phyloP scores from a whole-genome alignment of 1,140 invertebrate genomes.

The Heliconius hermathena region DNA sequence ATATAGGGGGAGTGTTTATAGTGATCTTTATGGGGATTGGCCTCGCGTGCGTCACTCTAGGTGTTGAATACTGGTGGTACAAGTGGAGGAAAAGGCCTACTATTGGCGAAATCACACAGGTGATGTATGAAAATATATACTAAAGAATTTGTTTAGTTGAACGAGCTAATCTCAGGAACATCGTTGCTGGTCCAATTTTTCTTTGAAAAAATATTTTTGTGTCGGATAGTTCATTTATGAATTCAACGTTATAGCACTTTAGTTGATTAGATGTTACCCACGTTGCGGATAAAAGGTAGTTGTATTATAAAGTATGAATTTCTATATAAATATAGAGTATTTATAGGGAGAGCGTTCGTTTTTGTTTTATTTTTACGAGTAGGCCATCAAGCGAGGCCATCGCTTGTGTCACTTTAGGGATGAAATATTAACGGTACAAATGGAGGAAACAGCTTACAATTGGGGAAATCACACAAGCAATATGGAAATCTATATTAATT shows the following conservation, averaged over 20 bases:
- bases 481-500: neutral
- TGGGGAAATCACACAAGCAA: constrained; percentile 81
- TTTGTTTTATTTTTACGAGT: constrained; percentile 93
- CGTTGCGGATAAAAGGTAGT: too few relatives aligned
- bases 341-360: constrained; percentile 97
- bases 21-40: constrained; percentile 97
- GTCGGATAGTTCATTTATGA: too few relatives aligned
- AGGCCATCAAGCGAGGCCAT: too few relatives aligned
- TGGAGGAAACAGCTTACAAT: constrained; percentile 84
- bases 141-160: neutral
- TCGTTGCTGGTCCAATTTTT: too few relatives aligned
- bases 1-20: constrained; percentile 98
- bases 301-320: too few relatives aligned
- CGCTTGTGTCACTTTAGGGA: constrained; percentile 94
- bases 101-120: constrained; percentile 83
- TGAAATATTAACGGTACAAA: constrained; percentile 98
- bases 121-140: constrained; percentile 28
- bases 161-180: too few relatives aligned
- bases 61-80: constrained; percentile 98
- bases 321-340: too few relatives aligned
- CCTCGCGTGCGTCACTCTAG: constrained; percentile 94
- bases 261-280: too few relatives aligned
- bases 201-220: too few relatives aligned
- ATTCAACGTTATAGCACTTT: too few relatives aligned
- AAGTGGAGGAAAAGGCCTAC: constrained; percentile 85